phyloP scores from a whole-genome alignment of 2,888 invertebrate species.

The Trachelus troglodyta region DNA sequence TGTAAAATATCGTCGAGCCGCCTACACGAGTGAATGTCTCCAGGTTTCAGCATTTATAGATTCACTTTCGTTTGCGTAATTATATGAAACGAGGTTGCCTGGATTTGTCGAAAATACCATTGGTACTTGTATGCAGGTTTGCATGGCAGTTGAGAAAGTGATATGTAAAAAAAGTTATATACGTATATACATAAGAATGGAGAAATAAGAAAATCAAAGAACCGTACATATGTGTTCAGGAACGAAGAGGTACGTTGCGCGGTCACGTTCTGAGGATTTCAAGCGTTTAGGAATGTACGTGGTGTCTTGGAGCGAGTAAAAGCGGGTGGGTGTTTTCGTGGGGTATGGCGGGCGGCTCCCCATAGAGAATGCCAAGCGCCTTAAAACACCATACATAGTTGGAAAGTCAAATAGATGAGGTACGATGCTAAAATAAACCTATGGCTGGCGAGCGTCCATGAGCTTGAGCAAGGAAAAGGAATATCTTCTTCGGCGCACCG shows the following conservation, averaged over 20 bases:
- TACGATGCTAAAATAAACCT: slow-evolving; percentile 36
- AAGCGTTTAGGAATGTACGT: not conserved
- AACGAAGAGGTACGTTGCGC: not conserved
- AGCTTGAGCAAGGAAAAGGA: not conserved
- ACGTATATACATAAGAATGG: not conserved
- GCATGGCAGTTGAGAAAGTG: not conserved
- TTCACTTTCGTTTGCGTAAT: slow-evolving; percentile 6
- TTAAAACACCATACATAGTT: slow-evolving; percentile 6
- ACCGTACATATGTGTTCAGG: not conserved
- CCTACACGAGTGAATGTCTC: slow-evolving; percentile 4
- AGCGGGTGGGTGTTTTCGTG: not conserved
- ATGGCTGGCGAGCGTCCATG: not conserved
- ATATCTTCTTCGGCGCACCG: slow-evolving; percentile 25
- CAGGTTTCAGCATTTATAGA: not conserved
- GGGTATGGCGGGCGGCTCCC: not conserved
- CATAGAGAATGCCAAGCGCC: not conserved
- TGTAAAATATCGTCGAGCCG: not conserved
- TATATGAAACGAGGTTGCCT: slow-evolving; percentile 1
- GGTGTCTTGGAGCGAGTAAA: not conserved
- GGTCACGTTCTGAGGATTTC: not conserved
- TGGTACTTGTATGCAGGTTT: not conserved
- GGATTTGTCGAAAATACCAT: not conserved
- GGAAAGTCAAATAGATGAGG: slow-evolving; percentile 33
- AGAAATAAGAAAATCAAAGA: too few relatives aligned
- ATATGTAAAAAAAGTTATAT: not conserved